Percentiles rank a stretch among this genome's conserved stretches.
These are phyloP conservation scores for Rhopalosiphum nymphaeae DNA, from an alignment of 2,888 invertebrate genomes.

Conservation along the genomic window DNA sequence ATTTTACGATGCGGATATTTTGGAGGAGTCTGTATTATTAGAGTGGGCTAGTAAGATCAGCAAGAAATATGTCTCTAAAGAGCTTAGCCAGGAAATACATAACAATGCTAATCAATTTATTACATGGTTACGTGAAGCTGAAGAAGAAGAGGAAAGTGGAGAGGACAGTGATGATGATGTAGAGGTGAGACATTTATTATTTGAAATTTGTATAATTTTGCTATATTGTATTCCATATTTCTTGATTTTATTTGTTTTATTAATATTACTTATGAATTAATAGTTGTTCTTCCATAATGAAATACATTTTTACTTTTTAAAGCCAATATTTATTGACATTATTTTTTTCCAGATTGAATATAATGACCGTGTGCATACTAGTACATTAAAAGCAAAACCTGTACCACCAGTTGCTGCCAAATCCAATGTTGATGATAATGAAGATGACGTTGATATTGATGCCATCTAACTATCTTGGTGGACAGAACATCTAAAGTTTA, in stretches of 20 bases:
- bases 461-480: slow-evolving; percentile 78
- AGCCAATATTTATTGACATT: neutral
- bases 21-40: slow-evolving; percentile 93
- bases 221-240: neutral
- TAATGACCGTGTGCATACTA: slow-evolving; percentile 85
- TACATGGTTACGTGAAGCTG: slow-evolving; percentile 97
- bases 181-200: slow-evolving; percentile 72
- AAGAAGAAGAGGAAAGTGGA: slow-evolving; percentile 88
- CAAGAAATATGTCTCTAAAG: slow-evolving; percentile 93
- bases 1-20: slow-evolving; percentile 94
- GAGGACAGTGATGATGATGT: slow-evolving; percentile 80
- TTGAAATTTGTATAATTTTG: neutral
- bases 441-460: slow-evolving; percentile 91
- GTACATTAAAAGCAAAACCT: slow-evolving; percentile 79
- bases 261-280: neutral
- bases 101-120: slow-evolving; percentile 93
- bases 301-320: no score
- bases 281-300: neutral
- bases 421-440: slow-evolving; percentile 77
- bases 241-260: no score
- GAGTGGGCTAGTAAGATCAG: slow-evolving; percentile 97
- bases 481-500: slow-evolving; percentile 34
- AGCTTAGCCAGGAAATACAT: slow-evolving; percentile 91
- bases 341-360: slow-evolving; percentile 80
- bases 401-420: slow-evolving; percentile 69